These are phyloP conservation scores for Anguilla rostrata DNA, from an alignment of 2,113 vertebrate species.

Conservation along the genomic window DNA sequence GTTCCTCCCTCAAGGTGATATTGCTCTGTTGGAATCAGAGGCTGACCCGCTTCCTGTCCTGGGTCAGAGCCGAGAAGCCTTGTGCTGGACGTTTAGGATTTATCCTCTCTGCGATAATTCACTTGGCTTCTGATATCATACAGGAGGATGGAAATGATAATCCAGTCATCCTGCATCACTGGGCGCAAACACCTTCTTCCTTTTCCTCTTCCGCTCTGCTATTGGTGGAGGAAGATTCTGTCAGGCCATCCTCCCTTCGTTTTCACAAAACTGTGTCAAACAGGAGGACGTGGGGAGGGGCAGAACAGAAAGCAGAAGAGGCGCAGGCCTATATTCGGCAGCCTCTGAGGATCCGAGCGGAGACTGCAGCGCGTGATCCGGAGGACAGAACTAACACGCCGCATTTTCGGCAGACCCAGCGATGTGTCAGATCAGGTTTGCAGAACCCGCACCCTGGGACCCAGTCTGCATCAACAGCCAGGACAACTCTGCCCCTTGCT, in stretches of 20 bases:
- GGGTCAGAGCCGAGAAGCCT: not conserved
- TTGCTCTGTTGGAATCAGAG: conserved; percentile 14
- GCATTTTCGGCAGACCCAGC: not conserved
- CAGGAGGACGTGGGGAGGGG: not conserved
- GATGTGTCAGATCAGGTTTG: not conserved
- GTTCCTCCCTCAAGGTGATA: conserved; percentile 8
- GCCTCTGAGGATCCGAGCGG: not conserved
- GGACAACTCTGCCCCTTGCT: not conserved
- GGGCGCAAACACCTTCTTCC: not conserved
- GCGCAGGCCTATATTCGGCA: not conserved
- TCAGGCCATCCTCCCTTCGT: not conserved
- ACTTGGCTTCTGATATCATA: not conserved
- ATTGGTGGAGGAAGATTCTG: not conserved
- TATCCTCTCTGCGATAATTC: not conserved
- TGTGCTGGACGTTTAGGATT: not conserved
- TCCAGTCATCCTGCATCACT: not conserved
- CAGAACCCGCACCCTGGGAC: not conserved
- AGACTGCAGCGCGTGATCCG: not conserved
- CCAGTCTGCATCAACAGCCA: not conserved
- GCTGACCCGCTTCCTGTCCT: conserved; percentile 14
- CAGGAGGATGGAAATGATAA: not conserved
- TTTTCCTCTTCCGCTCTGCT: not conserved
- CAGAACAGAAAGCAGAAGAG: not conserved
- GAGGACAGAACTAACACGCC: not conserved
- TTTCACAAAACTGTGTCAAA: not conserved